Evolutionary conservation across 2,113 vertebrate species (phyloP), one percentile per base, ranked within the genome.

Genomic region (Engraulis encrasicolus): DNA sequence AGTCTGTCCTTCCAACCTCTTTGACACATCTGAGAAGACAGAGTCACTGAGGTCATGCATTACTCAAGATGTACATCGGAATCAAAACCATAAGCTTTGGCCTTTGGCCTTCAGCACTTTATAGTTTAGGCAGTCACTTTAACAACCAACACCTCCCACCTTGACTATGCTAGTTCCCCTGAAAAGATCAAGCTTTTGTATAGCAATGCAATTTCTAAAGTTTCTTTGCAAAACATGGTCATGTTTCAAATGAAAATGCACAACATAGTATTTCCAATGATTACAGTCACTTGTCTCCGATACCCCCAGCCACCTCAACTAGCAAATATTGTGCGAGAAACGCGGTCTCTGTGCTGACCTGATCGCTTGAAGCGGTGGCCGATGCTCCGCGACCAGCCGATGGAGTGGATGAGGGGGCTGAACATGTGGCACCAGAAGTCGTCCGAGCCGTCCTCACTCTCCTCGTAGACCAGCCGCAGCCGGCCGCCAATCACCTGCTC

Each of bases 401-500:
- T 96, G 11, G 94, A 96, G 84, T 99, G 98, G 78, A 99, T 99
- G 85, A 99, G 96, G 0, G 98, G 98, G 86, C 98, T 99, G 91
- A 95, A 96, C 98, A 99, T 99, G 90, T 99, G 98, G 94, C 98
- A 99, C 98, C 98, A 99, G 94, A 99, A 99, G 92, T 99, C 98
- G 71, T 99, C 98, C 0, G 94, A 96, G 81, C 97, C 96, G 66
- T 99, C 98, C 88, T 98, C 96, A 2, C 97, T 98, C 89, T 99
- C 98, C 85, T 99, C 98, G 18, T 99, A 99, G 15, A 99, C 97
- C 84, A 99, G 86, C 54, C 97, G 90, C 88, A 99, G 90, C 81
- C 98, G 95, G 31, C 98, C 98, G 78, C 98, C 98, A 2, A 98
- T 97, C 40, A 99, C 96, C 48, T 96, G 97, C 77, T 99, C 97